Percentiles rank a stretch among this genome's conserved stretches.
phyloP scores from a whole-genome alignment of 1,140 invertebrate species.

The Lasioglossum albipes region DNA sequence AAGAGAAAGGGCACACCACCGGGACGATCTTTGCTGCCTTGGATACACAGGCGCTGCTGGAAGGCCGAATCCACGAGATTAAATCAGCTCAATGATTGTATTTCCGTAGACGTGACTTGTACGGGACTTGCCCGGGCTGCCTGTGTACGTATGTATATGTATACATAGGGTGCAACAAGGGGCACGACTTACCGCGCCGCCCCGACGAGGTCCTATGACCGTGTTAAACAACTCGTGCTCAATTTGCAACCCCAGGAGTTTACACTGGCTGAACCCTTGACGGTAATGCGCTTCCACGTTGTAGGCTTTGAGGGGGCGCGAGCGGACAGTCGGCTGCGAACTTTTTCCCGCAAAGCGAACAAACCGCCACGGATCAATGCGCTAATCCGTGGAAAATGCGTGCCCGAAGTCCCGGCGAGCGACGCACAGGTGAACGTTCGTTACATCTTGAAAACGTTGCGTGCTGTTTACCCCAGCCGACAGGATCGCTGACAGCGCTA shows the following conservation, averaged over 20 bases:
- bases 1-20: neutral
- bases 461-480: too few relatives aligned
- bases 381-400: slow-evolving; percentile 1
- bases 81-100: slow-evolving; percentile 67
- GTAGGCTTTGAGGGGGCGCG: slow-evolving; percentile 45
- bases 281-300: slow-evolving; percentile 61
- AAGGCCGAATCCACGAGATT: slow-evolving; percentile 58
- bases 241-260: slow-evolving; percentile 66
- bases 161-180: slow-evolving; percentile 43
- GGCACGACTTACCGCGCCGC: slow-evolving; percentile 40
- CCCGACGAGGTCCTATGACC: slow-evolving; percentile 57
- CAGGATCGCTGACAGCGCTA: too few relatives aligned
- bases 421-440: neutral
- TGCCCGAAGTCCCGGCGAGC: neutral
- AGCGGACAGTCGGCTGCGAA: slow-evolving; percentile 43
- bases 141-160: slow-evolving; percentile 28
- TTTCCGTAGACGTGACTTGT: slow-evolving; percentile 70
- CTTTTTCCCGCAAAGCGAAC: slow-evolving; percentile 46
- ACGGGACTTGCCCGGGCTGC: slow-evolving; percentile 46
- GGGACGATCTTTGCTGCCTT: slow-evolving; percentile 53
- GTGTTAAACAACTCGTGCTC: slow-evolving; percentile 67
- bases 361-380: slow-evolving; percentile 12
- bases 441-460: neutral
- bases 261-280: slow-evolving; percentile 65
- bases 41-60: slow-evolving; percentile 44